Conservation (phyloP, 2,888 invertebrate genomes). For the Diaphora mendica region DNA sequence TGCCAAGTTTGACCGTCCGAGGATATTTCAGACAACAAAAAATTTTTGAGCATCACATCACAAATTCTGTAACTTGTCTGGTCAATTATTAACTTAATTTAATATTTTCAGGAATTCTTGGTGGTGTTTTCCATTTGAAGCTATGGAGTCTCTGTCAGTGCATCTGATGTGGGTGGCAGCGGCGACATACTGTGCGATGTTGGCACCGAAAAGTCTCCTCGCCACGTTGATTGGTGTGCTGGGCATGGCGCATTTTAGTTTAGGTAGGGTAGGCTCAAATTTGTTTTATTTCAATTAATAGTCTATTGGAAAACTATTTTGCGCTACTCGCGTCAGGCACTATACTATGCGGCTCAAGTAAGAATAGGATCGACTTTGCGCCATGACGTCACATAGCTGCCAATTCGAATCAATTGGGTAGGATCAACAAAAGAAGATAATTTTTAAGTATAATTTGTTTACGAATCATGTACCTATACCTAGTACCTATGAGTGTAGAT, state of each 20-base stretch:
- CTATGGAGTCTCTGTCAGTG: conserved; percentile 93
- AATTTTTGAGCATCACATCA: neutral
- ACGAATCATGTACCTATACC: too few species aligned
- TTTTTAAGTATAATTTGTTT: too few species aligned
- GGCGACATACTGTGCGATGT: conserved; percentile 93
- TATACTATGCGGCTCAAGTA: too few species aligned
- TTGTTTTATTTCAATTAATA: neutral
- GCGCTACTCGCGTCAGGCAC: too few species aligned
- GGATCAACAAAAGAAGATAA: too few species aligned
- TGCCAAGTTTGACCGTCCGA: neutral
- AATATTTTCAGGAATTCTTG: conserved; percentile 89
- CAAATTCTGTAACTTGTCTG: neutral
- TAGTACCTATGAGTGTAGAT: neutral
- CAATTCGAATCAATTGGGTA: too few species aligned
- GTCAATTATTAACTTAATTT: neutral
- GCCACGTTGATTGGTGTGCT: conserved; percentile 95
- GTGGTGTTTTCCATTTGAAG: conserved; percentile 96
- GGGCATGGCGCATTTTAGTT: conserved; percentile 95
- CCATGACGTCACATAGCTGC: too few species aligned
- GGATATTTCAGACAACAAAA: neutral
- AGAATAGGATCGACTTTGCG: too few species aligned
- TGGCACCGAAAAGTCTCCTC: conserved; percentile 93
- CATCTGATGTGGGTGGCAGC: conserved; percentile 97
- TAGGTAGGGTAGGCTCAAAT: conserved; percentile 84
- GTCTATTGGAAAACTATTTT: too few species aligned